A percentile compares a stretch with the other conserved stretches of the same genome.
phyloP scores from a whole-genome alignment of 2,797 vertebrate genomes.

The Benthosema pterotum region DNA sequence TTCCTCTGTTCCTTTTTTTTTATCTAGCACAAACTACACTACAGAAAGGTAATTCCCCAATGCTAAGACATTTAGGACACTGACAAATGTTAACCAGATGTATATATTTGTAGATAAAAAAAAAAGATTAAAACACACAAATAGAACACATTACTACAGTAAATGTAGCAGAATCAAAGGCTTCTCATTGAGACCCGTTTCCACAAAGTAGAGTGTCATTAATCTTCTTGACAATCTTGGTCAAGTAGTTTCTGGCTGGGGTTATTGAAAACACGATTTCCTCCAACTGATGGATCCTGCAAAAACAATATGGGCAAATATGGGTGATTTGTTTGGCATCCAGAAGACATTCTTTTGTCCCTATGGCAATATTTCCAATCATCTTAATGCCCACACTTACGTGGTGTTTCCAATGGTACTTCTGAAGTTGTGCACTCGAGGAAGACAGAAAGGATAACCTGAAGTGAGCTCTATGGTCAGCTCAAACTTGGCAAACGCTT shows the following conservation, averaged over 20 bases:
- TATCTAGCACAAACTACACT: no score
- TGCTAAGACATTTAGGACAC: no score
- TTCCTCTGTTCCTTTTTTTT: no score
- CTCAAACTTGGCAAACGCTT: conserved; percentile 74
- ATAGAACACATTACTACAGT: background rate
- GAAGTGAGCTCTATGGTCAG: conserved; percentile 63
- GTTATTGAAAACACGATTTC: conserved; percentile 63
- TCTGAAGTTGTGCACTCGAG: conserved; percentile 70
- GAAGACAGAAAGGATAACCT: conserved; percentile 44
- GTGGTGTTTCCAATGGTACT: conserved; percentile 68
- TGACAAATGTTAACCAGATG: no score
- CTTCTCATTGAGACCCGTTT: conserved; percentile 5
- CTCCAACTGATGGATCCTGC: conserved; percentile 73
- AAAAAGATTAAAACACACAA: background rate
- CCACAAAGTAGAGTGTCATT: conserved; percentile 65
- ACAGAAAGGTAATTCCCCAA: no score
- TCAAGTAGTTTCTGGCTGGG: conserved; percentile 72
- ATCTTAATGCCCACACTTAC: conserved; percentile 57
- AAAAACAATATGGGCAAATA: conserved; percentile 10
- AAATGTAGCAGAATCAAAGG: background rate
- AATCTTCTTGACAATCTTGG: conserved; percentile 73
- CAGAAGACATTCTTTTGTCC: background rate
- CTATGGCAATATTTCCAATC: background rate
- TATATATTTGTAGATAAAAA: background rate
- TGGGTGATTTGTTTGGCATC: background rate